Evolutionary conservation across 2,888 invertebrate species (phyloP), one percentile per base, ranked within the genome.

Genomic region (Ectobius pallidus): DNA sequence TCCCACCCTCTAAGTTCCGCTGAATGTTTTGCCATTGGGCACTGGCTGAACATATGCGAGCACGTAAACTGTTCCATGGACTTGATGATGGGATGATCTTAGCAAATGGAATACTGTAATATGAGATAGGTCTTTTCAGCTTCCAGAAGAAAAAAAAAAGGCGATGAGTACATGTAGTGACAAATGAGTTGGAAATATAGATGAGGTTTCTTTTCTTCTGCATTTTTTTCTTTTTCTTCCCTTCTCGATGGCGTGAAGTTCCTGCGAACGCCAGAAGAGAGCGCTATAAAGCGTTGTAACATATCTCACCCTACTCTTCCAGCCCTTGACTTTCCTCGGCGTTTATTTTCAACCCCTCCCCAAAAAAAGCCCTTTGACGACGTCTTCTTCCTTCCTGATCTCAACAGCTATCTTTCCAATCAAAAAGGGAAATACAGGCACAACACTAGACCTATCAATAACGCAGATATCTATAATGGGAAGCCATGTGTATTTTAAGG

Each of bases 151-250:
- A 11, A 11, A 34, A 34, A 11, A 4, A 58, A 58, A 30, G 58
- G 30, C n/a, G 32, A n/a, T 58, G 27, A n/a, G 32, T 27, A 16
- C 30, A 32, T n/a, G n/a, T 25, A 61, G 62, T 69, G 69, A 62
- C 69, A 73, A 69, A 73, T 73, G 72, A 69, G 4, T 69, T 69
- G 69, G 72, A 73, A 73, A 73, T 69, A 73, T 73, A 69, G 69
- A 73, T 62, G 72, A 62, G 72, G 39, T 52, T 62, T 22, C 69
- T 69, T 27, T 18, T 16, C 39, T 39, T 20, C 42, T 3, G n/a
- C 65, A 16, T 18, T 61, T 16, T 65, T 25, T 46, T 18, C 18
- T 46, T 46, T 65, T 65, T 27, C 18, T 11, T 58, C 22, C 30
- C 2, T 58, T n/a, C 30, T 16, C 2, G 30, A 1, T 9, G 30